phyloP scores from a whole-genome alignment of 2,797 vertebrate species.

The Micrastur ruficollis region DNA sequence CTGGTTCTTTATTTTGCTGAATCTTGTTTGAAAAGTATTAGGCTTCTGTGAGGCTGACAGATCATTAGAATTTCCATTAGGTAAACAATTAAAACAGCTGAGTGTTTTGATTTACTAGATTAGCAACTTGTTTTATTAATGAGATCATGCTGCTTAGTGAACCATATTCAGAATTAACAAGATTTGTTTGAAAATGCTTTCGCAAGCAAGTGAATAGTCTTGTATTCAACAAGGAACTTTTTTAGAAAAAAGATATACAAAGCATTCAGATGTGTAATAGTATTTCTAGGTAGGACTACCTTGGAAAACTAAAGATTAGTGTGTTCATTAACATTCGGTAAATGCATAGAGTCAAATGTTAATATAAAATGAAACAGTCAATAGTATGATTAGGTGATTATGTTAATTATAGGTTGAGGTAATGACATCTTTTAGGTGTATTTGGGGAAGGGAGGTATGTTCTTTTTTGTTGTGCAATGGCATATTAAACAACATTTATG shows the following conservation, averaged over 20 bases:
- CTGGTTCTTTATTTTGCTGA: not conserved
- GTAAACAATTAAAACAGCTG: conserved; percentile 44
- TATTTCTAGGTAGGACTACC: not conserved
- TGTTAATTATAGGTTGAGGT: conserved; percentile 6
- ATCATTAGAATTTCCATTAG: conserved; percentile 53
- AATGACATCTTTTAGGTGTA: conserved; percentile 3
- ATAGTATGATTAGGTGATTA: conserved; percentile 28
- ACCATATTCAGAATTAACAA: conserved; percentile 62
- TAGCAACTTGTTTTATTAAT: conserved; percentile 56
- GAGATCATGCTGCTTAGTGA: conserved; percentile 44
- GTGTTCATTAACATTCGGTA: conserved; percentile 43
- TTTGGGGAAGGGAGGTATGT: not conserved
- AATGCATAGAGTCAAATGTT: conserved; percentile 8
- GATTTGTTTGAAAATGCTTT: conserved; percentile 55
- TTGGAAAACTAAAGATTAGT: conserved; percentile 18
- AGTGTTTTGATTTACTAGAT: conserved; percentile 57
- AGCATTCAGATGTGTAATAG: not conserved
- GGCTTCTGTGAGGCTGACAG: conserved; percentile 17
- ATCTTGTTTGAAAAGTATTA: not conserved
- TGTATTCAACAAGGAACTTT: conserved; percentile 4
- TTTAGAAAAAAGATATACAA: conserved; percentile 14
- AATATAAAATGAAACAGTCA: conserved; percentile 7
- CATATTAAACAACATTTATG: not conserved
- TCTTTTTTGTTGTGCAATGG: not conserved
- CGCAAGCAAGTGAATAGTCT: conserved; percentile 37